Evolutionary conservation across 2,888 invertebrate genomes (phyloP).

Genomic region (Chrysolina oricalcia): DNA sequence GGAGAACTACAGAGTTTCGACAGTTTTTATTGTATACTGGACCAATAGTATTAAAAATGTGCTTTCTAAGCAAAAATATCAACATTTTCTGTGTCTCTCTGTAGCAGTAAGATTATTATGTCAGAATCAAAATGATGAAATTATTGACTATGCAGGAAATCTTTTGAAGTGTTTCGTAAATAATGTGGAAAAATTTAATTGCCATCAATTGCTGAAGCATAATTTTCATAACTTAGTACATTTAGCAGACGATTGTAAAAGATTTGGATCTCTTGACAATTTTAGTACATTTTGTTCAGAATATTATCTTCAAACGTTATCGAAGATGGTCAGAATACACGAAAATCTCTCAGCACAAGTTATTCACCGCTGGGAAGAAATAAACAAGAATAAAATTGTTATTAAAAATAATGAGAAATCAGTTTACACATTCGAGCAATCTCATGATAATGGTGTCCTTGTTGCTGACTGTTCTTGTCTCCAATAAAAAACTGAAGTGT

Average conservation of each 20-base stretch:
- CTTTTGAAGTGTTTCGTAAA: slow-evolving; percentile 16
- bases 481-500: not conserved
- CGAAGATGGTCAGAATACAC: not conserved
- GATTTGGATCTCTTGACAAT: slow-evolving; percentile 24
- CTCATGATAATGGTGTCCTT: slow-evolving; percentile 1
- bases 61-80: not conserved
- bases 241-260: slow-evolving; percentile 17
- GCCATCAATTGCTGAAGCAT: slow-evolving; percentile 11
- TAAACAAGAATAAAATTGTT: slow-evolving; percentile 1
- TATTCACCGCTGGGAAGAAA: not conserved
- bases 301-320: slow-evolving; percentile 8
- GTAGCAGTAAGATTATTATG: not conserved
- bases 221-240: slow-evolving; percentile 23
- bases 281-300: slow-evolving; percentile 18
- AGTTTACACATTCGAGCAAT: not conserved
- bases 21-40: no score
- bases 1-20: no score
- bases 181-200: slow-evolving; percentile 4
- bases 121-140: not conserved
- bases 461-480: not conserved
- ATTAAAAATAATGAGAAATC: not conserved
- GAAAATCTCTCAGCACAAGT: not conserved
- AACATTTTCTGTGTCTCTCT: not conserved
- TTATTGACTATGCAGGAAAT: not conserved
- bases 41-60: not conserved